Evolutionary conservation across 2,797 vertebrate species (phyloP), one percentile per base, ranked within the genome.

Genomic region (Crypturellus tataupa): DNA sequence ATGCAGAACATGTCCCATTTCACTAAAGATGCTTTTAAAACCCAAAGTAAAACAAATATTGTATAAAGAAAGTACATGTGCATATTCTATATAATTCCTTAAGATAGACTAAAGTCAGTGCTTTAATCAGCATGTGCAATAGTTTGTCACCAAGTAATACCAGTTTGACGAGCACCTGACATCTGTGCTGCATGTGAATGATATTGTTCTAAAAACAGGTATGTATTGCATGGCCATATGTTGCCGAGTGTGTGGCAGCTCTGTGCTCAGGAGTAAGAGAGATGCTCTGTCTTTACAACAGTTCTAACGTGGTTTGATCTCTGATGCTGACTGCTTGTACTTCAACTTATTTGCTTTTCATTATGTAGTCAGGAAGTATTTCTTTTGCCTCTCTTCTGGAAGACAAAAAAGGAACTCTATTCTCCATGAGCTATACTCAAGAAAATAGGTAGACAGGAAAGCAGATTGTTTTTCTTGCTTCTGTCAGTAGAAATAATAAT

Each of bases 131-230:
- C 37, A 18, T 67, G 12, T 80, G 68, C 60, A 83, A n/a, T 64
- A 47, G 44, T 89, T 91, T 69, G 40, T 91, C 62, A 53, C 68
- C 69, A 78, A 59, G 72, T 78, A 76, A 47, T 92, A 93, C 46
- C 35, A 63, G 92, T 96, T 58, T 87, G 69, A 67, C 69, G 51
- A 40, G 55, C 59, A 79, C 53, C 62, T 85, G 84, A 63, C 35
- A 87, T 59, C 35, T 85, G 14, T 75, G 73, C 23, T 44, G 47
- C 56, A 35, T 93, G 85, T 78, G 49, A 88, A 46, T 75, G 76
- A 75, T 65, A 71, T 71, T 39, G 39, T 55, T 92, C 59, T 72
- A 65, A 75, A 59, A 63, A 76, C 59, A 76, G 83, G 35, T 62
- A 12, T 65, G 6, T 92, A 67, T 83, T 75, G 31, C 9, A 1